Base-by-base conservation (phyloP, 1,140 invertebrate species). In the Coelopa frigida region DNA sequence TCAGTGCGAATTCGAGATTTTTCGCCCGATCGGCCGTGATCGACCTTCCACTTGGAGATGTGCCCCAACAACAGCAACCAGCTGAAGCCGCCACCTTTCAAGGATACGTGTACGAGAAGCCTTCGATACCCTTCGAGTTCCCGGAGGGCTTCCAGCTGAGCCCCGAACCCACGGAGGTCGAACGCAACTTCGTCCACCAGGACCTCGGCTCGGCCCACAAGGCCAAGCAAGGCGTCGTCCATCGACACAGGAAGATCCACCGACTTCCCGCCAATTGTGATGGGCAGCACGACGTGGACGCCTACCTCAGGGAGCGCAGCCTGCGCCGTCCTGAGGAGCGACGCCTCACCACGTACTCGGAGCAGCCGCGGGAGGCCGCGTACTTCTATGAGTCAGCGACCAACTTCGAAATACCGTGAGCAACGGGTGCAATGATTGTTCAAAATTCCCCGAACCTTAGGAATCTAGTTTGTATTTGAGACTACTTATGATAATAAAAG, bases 251-350 rank as follows among this genome's bases (percentile, higher is more conserved):
- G n/a, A 29, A 29, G n/a, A 29, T 29, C n/a, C 27, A 29, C n/a
- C n/a, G n/a, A n/a, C 8, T 29, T 29, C 27, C 8, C n/a, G 27
- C n/a, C 27, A 29, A 3, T 27, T 41, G 39, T 26, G 26, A 27
- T 17, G 14, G 20, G 2, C 39, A 41, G 20, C 26, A 15, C n/a
- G 12, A 23, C 31, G 39, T 41, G n/a, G 31, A 26, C 11, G 17
- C 3, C 1, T 27, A 22, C 20, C 31, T 27, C n/a, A 17, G 5
- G 0, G 24, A 41, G 12, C 14, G 24, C 5, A 10, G 22, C 10
- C 3, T 7, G 8, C 43, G 37, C 4, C 55, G 51, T 6, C 55
- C 55, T 15, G 46, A 35, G 7, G 33, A 39, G 17, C 55, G 55
- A 27, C 49, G 52, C 4, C 21, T 44, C n/a, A 45, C 44, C 11